Evolutionary conservation across 1,140 invertebrate species (phyloP), one percentile per base, ranked within the genome.

Genomic region (Brachionus plicatilis): DNA sequence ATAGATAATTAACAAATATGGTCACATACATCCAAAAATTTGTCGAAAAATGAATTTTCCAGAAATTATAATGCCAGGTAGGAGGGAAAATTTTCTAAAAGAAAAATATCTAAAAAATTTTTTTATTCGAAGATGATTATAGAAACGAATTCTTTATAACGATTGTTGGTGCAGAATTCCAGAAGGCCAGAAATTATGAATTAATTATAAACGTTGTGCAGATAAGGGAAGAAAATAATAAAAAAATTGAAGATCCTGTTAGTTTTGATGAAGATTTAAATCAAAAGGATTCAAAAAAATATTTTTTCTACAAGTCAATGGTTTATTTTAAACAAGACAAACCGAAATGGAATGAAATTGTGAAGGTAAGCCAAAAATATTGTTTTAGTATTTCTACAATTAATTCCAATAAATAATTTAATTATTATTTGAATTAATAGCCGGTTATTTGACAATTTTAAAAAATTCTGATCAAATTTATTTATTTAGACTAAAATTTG

Each of bases 31-130:
- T 33, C 79, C 79, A 37, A 82, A 47, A 82, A 82, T 83, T 17
- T 45, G 82, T 56, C 60, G 82, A 27, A 83, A 83, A 83, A 68
- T 83, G 60, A 37, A 83, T 56, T 83, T 83, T 83, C 82, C 82
- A 12, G 82, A 83, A 27, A 68, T 83, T 9, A 83, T 83, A 29
- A 83, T 82, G 79, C 79, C 79, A 3, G 75, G 75, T 78, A 43
- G 4, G 24, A 3, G 1, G 3, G 29, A 41, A n/a, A n/a, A n/a
- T n/a, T 29, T 43, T 78, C 3, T n/a, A 7, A 37, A 37, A 37
- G 33, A 37, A 37, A 37, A 37, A 37, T 37, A 37, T 37, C 27
- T 29, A 29, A 29, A 29, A 29, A 2, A 37, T 37, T 37, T 37
- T 1, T 7, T 37, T 37, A 5, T 37, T 12, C 12, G 3, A 14